Base-by-base conservation (phyloP, 2,113 vertebrate genomes). In the Megaceryle maxima region DNA sequence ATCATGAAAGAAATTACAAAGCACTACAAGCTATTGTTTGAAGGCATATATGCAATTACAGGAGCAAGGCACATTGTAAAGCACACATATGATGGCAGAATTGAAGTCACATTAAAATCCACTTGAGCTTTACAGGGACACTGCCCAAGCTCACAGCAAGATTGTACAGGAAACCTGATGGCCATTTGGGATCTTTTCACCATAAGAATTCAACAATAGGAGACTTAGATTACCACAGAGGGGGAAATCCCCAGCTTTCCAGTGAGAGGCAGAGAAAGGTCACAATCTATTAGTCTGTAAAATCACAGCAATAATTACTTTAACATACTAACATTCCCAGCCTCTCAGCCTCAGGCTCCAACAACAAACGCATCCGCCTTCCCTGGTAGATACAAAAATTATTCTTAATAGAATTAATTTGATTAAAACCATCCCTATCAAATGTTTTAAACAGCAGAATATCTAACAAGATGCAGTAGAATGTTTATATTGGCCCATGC, bases 241-340 rank as follows among this genome's bases (percentile, higher is more conserved):
- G 19, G 26, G 41, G 41, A 91, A 92, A 91, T 73, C 37, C n/a
- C 13, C 70, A 87, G 78, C 69, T 69, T 94, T 87, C 53, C 28
- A 92, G 41, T 20, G 56, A 87, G 67, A 91, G 31, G 57, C 53
- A 95, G 39, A 83, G 62, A 89, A 89, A 89, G 74, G 89, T 85
- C 74, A 89, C 37, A 76, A 91, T 48, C 62, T 87, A 85, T 76
- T 73, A 89, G 51, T 76, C 70, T 85, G 44, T 57, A 87, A 97
- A 95, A 94, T 76, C 89, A 84, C 66, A 87, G 77, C 48, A 89
- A 76, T 89, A 94, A 92, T 89, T 94, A 79, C 62, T 95, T 87
- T 63, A 95, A 73, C 81, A 95, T 57, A 91, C 29, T 74, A 85
- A 57, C 64, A 53, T 76, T 62, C 66, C 33, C 76, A 87, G 80